Percentiles rank a stretch among this genome's conserved stretches.
phyloP scores from a whole-genome alignment of 1,140 invertebrate genomes.

The Augochlora pura region DNA sequence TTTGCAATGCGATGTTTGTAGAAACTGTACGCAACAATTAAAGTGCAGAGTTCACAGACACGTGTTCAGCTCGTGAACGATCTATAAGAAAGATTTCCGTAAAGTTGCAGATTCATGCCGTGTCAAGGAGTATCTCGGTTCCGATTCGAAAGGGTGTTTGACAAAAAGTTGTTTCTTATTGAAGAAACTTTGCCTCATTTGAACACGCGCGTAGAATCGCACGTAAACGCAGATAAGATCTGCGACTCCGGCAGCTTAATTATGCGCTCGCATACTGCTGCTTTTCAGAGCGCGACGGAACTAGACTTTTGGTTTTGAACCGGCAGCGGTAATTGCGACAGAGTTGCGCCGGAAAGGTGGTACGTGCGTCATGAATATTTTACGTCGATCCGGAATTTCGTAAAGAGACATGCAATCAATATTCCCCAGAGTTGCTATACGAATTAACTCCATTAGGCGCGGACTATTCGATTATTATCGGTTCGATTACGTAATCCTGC shows the following conservation, averaged over 20 bases:
- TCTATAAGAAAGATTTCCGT: too few relatives aligned
- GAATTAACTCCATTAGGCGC: background rate
- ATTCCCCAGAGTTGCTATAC: too few relatives aligned
- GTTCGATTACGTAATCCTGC: background rate
- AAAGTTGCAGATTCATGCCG: too few relatives aligned
- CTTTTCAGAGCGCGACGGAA: constrained; percentile 60
- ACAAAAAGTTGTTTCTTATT: background rate
- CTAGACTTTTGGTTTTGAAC: constrained; percentile 49
- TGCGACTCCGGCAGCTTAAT: background rate
- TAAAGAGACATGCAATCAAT: background rate
- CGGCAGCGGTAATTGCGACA: constrained; percentile 36
- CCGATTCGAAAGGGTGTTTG: background rate
- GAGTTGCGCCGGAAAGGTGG: constrained; percentile 21
- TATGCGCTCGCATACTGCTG: constrained; percentile 15
- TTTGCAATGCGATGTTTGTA: too few relatives aligned
- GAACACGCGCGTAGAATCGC: background rate
- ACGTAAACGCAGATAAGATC: background rate
- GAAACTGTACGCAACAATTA: too few relatives aligned
- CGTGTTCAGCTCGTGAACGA: too few relatives aligned
- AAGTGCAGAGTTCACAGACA: too few relatives aligned
- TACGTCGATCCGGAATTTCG: constrained; percentile 5
- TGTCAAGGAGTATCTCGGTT: background rate
- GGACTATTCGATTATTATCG: background rate
- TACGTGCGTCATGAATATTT: constrained; percentile 33
- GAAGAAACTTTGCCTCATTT: background rate